Evolutionary conservation across 2,113 vertebrate genomes (phyloP), one percentile per base, ranked within the genome.

Genomic region (Kryptolebias marmoratus): DNA sequence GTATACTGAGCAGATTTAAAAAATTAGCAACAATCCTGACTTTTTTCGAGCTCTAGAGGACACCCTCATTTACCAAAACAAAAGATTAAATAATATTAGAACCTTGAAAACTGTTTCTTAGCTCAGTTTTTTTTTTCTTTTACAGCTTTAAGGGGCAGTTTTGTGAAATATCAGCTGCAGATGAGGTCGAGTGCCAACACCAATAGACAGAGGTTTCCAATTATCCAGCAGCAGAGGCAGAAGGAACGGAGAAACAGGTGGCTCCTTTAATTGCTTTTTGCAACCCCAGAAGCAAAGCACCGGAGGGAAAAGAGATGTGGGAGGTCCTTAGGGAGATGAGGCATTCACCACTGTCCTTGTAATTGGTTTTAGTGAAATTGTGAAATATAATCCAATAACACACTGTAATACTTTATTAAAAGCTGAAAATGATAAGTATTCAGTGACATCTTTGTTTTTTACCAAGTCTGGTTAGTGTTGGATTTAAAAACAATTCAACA

Each of bases 221-320:
- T 92, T 90, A 91, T 81, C 83, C 69, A 73, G 69, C 86, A 86
- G 83, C 53, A 64, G 82, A 87, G 72, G 80, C 84, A 88, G 79
- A 66, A 68, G 80, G 72, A 75, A 57, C 47, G 60, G 66, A 82
- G 83, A 83, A 90, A 93, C 90, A 92, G 88, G 92, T 92, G 92
- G 89, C 28, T 49, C 84, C 79, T 93, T 91, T 93, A 92, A 93
- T 93, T 93, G 89, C 89, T 91, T 91, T 91, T 80, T 79, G 88
- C 74, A 87, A 87, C 85, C 88, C 85, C 85, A 84, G 88, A 84
- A 87, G 83, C 79, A 52, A 56, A 71, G 75, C 22, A 10, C 59
- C 75, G 73, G 79, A 73, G 88, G 77, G 79, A 89, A 66, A 73
- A 52, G 70, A 80, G 78, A 79, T 27, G 68, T 79, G 45, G 79